These are phyloP conservation scores for Scortum barcoo DNA, from an alignment of 2,113 vertebrate species.

Conservation along the genomic window DNA sequence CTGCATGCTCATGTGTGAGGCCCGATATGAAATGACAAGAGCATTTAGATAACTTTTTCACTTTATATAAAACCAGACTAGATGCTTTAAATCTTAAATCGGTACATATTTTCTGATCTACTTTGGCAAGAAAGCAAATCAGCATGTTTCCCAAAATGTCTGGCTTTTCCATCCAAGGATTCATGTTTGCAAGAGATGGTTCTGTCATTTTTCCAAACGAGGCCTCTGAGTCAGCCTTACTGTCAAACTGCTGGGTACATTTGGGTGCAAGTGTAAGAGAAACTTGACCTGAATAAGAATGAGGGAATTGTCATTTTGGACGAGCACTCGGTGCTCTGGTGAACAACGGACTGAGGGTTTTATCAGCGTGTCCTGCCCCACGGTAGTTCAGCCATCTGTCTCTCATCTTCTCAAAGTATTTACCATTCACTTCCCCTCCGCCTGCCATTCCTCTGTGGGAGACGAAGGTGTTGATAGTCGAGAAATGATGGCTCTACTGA, in stretches of 20 bases:
- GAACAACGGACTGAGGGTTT: constrained; percentile 4
- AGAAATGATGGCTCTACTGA: constrained; percentile 55
- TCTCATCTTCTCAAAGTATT: constrained; percentile 59
- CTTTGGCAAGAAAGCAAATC: not conserved
- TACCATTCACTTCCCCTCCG: constrained; percentile 51
- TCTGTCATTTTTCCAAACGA: not conserved
- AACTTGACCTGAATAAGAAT: not conserved
- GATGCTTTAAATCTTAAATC: not conserved
- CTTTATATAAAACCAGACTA: too few species aligned
- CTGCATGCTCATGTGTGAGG: too few species aligned
- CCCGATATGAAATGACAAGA: constrained; percentile 21
- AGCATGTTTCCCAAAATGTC: not conserved
- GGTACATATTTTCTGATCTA: not conserved
- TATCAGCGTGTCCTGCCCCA: constrained; percentile 30
- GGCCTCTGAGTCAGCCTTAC: not conserved
- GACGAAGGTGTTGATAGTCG: constrained; percentile 59
- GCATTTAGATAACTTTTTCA: constrained; percentile 36
- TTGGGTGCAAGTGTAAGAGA: not conserved
- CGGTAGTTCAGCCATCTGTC: constrained; percentile 58
- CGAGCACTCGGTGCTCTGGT: not conserved
- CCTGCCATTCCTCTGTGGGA: constrained; percentile 55
- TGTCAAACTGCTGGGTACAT: not conserved
- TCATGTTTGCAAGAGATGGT: not conserved
- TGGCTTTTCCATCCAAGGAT: not conserved
- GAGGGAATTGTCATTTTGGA: not conserved